These are phyloP conservation scores for Drosophila kepulauana DNA, from an alignment of 1,140 invertebrate genomes.

Conservation along the genomic window DNA sequence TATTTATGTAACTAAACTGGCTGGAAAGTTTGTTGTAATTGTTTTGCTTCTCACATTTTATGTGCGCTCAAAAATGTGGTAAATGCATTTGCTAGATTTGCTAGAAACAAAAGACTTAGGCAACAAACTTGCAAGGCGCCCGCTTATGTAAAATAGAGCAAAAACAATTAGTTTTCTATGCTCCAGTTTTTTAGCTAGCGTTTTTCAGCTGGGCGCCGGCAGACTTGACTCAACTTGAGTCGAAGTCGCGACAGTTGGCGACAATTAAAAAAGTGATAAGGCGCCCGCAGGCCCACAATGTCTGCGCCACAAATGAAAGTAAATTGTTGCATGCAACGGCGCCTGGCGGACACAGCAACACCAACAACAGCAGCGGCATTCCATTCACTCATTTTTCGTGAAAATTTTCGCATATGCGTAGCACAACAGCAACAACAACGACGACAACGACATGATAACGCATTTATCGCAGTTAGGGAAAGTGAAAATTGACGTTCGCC, in stretches of 20 bases:
- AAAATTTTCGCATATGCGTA: constrained; percentile 75
- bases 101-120: constrained; percentile 52
- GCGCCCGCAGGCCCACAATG: constrained; percentile 56
- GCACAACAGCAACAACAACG: constrained; percentile 1
- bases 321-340: constrained; percentile 67
- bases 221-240: not conserved
- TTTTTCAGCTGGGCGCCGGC: constrained; percentile 17
- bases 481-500: constrained; percentile 50
- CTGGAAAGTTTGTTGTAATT: constrained; percentile 24
- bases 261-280: constrained; percentile 70
- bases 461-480: constrained; percentile 54
- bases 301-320: constrained; percentile 64
- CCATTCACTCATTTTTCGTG: constrained; percentile 69
- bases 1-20: constrained; percentile 27
- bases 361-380: constrained; percentile 40
- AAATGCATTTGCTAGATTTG: not conserved
- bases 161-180: constrained; percentile 83
- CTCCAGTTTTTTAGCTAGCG: constrained; percentile 72
- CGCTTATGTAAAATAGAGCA: constrained; percentile 81
- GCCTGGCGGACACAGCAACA: constrained; percentile 5
- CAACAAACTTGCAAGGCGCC: constrained; percentile 59
- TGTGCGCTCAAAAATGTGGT: not conserved
- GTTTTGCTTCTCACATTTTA: not conserved
- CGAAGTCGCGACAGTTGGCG: constrained; percentile 54
- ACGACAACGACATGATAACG: constrained; percentile 43